These are phyloP conservation scores for Steromphala cineraria DNA, from an alignment of 2,888 invertebrate genomes.

Conservation along the genomic window DNA sequence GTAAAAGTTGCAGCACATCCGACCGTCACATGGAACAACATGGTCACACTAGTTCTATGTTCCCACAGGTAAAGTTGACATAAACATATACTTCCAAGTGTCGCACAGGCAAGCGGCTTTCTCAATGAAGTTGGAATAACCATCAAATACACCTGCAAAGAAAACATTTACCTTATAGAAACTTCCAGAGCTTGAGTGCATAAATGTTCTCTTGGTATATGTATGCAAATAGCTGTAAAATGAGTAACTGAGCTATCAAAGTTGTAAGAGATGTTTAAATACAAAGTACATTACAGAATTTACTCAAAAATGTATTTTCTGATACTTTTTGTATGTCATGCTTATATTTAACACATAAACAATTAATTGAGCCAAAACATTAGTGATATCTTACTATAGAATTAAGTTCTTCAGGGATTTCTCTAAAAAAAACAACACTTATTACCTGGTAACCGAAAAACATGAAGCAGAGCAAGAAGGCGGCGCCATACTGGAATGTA, in stretches of 20 bases:
- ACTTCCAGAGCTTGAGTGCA: neutral
- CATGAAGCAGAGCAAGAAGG: conserved; percentile 49
- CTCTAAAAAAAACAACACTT: too few relatives aligned
- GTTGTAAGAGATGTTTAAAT: too few relatives aligned
- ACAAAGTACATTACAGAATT: too few relatives aligned
- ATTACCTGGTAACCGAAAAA: conserved; percentile 47
- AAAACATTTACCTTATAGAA: neutral
- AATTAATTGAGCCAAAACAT: too few relatives aligned
- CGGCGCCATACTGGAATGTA: conserved; percentile 50
- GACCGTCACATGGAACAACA: conserved; percentile 52
- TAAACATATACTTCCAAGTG: conserved; percentile 50
- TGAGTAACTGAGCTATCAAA: too few relatives aligned
- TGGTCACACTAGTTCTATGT: conserved; percentile 45
- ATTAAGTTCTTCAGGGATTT: neutral
- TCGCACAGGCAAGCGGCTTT: conserved; percentile 51
- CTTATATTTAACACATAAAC: too few relatives aligned
- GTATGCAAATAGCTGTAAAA: too few relatives aligned
- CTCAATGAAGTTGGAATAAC: conserved; percentile 40
- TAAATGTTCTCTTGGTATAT: too few relatives aligned
- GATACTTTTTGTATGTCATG: too few relatives aligned
- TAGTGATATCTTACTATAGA: too few relatives aligned
- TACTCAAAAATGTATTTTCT: too few relatives aligned
- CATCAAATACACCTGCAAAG: conserved; percentile 52
- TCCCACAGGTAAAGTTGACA: conserved; percentile 59
- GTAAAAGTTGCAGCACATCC: conserved; percentile 53